Conservation (phyloP, 2,797 vertebrate species). For the Limnodromus scolopaceus region DNA sequence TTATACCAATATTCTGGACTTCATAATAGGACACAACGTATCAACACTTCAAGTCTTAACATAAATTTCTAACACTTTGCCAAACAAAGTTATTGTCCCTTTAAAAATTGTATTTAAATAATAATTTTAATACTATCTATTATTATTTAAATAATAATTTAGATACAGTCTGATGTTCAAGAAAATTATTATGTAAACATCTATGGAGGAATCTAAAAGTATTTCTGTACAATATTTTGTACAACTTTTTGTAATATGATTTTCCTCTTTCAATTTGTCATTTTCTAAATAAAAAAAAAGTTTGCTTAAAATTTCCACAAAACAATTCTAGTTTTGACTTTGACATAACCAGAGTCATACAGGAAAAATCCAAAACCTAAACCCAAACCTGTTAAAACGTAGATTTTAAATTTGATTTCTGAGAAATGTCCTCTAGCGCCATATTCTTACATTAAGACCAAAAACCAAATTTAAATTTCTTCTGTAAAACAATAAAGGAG, state of each 20-base stretch:
- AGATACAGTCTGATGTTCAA: neutral
- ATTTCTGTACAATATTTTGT: neutral
- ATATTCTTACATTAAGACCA: neutral
- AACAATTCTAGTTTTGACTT: neutral
- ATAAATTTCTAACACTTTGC: neutral
- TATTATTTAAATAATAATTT: neutral
- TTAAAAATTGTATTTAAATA: neutral
- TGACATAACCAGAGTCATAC: neutral
- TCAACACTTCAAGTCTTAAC: neutral
- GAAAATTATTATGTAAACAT: neutral
- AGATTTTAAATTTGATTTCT: neutral
- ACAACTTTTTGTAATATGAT: neutral
- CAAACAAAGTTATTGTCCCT: neutral
- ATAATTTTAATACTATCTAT: neutral
- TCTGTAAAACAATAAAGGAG: neutral
- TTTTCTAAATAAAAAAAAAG: neutral
- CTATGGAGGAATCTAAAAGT: neutral
- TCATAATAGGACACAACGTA: neutral
- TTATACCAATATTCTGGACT: neutral
- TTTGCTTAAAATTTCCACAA: neutral
- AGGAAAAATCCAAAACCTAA: neutral
- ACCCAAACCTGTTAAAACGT: neutral
- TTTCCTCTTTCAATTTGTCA: neutral
- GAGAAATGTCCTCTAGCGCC: neutral
- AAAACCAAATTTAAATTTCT: neutral